Percentiles rank a stretch among this genome's conserved stretches.
Evolutionary conservation across 2,797 vertebrate genomes (phyloP).

Genomic region (Helostoma temminkii): DNA sequence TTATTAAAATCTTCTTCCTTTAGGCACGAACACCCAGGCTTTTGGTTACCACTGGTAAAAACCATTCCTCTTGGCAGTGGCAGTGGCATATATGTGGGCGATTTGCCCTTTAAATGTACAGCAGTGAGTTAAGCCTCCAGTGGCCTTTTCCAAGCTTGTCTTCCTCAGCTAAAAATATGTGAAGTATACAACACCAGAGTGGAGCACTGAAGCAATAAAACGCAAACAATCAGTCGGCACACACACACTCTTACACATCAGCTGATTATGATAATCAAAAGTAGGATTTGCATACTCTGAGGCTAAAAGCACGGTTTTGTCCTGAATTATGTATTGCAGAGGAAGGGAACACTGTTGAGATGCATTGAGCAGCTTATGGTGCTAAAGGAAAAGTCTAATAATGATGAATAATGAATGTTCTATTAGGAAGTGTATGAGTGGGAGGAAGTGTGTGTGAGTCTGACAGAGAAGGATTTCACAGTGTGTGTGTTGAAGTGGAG

Average conservation of each 20-base stretch:
- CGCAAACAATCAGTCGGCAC: conserved; percentile 62
- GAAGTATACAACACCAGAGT: conserved; percentile 65
- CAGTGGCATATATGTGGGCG: conserved; percentile 78
- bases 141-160: conserved; percentile 75
- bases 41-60: conserved; percentile 47
- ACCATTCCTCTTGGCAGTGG: conserved; percentile 64
- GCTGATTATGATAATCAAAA: conserved; percentile 83
- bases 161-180: conserved; percentile 74
- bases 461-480: conserved; percentile 30
- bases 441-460: conserved; percentile 38
- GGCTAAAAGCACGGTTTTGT: conserved; percentile 80
- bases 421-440: conserved; percentile 58
- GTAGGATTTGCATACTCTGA: conserved; percentile 81
- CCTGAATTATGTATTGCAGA: conserved; percentile 82
- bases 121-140: conserved; percentile 70
- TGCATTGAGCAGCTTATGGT: conserved; percentile 72
- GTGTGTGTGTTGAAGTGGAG: conserved; percentile 36
- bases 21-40: conserved; percentile 2
- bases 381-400: conserved; percentile 80
- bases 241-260: conserved; percentile 61
- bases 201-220: conserved; percentile 64
- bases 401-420: conserved; percentile 81
- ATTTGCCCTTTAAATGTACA: conserved; percentile 82
- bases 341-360: conserved; percentile 71
- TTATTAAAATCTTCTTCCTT: conserved; percentile 13